phyloP scores from a whole-genome alignment of 2,113 vertebrate species.

The Desmodus rotundus region DNA sequence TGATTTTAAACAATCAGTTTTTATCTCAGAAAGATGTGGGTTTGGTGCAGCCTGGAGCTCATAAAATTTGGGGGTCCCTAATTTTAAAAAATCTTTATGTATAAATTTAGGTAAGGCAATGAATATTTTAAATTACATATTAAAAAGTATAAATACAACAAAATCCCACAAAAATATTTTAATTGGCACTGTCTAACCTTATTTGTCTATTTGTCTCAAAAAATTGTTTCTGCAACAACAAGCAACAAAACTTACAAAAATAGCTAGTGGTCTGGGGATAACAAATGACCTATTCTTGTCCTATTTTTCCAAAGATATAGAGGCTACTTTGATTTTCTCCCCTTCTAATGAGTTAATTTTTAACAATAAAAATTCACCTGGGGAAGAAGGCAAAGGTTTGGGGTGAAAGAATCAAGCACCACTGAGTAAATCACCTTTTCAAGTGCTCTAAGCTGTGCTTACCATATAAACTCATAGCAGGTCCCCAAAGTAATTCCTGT shows the following conservation, averaged over 20 bases:
- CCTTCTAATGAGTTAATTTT: neutral
- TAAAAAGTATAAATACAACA: neutral
- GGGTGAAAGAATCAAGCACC: neutral
- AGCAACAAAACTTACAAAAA: neutral
- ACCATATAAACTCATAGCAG: neutral
- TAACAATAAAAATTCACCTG: neutral
- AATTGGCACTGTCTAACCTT: neutral
- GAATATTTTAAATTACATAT: neutral
- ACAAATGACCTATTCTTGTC: neutral
- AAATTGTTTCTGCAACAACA: neutral
- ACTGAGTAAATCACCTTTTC: neutral
- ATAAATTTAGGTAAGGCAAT: neutral
- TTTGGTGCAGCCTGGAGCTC: neutral
- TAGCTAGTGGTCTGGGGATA: neutral
- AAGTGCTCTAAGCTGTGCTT: neutral
- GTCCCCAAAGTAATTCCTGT: neutral
- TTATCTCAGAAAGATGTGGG: neutral
- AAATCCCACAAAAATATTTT: neutral
- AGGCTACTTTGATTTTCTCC: neutral
- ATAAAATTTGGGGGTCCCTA: neutral
- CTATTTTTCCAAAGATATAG: neutral
- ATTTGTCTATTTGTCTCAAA: neutral
- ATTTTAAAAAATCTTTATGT: neutral
- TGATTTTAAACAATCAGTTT: slow-evolving; percentile 36
- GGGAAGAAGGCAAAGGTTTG: neutral